These are phyloP conservation scores for Trichogramma dendrolimi DNA, from an alignment of 2,888 invertebrate species.

Conservation along the genomic window DNA sequence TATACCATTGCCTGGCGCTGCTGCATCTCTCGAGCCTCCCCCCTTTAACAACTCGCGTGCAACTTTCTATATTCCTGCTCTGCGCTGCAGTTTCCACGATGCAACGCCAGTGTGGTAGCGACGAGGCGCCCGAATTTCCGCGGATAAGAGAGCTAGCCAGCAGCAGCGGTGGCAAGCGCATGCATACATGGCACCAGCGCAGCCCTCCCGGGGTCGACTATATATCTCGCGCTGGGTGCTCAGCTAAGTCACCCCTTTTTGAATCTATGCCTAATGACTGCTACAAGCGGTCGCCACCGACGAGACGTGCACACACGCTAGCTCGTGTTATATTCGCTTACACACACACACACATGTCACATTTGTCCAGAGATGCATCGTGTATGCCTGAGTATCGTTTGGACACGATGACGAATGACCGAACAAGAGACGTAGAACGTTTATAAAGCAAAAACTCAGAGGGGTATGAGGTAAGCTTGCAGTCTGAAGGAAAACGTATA, in stretches of 20 bases:
- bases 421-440: no score
- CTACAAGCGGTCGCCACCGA: constrained; percentile 24
- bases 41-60: no score
- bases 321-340: constrained; percentile 2
- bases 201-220: not conserved
- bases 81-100: not conserved
- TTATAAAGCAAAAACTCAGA: no score
- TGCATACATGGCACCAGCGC: constrained; percentile 28
- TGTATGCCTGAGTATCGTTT: no score
- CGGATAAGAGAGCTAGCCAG: constrained; percentile 40
- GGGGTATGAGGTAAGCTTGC: no score
- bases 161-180: constrained; percentile 14
- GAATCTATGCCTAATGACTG: constrained; percentile 45
- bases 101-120: constrained; percentile 30
- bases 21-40: not conserved
- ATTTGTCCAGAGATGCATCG: no score
- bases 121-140: constrained; percentile 40
- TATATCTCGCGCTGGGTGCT: not conserved
- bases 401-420: no score
- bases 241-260: constrained; percentile 4
- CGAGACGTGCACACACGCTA: constrained; percentile 15
- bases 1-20: not conserved
- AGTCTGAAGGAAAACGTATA: no score
- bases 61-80: no score
- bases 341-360: not conserved